These are phyloP conservation scores for Elaphurus davidianus DNA, from an alignment of 2,113 vertebrate species.

Conservation along the genomic window DNA sequence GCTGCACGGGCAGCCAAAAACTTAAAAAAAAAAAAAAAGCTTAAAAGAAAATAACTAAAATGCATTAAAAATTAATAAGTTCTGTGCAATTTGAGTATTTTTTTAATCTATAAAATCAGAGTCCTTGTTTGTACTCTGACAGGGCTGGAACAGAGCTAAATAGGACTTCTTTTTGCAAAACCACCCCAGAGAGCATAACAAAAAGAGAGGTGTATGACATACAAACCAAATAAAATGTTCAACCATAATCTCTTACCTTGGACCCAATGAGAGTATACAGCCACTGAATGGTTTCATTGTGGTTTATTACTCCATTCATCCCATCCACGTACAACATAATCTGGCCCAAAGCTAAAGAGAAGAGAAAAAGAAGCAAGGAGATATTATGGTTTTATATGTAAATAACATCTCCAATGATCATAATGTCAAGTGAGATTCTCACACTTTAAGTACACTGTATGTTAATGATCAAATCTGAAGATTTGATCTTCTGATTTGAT, in stretches of 20 bases:
- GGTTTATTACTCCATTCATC: slow-evolving; percentile 97
- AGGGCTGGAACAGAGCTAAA: not conserved
- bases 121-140: not conserved
- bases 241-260: slow-evolving; percentile 86
- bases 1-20: not conserved
- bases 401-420: not conserved
- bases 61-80: not conserved
- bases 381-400: not conserved
- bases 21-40: not conserved
- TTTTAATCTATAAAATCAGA: not conserved
- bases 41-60: slow-evolving; percentile 1
- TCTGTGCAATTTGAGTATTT: not conserved
- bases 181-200: not conserved
- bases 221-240: not conserved
- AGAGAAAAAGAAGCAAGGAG: slow-evolving; percentile 50
- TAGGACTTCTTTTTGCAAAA: not conserved
- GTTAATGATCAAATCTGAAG: not conserved
- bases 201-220: not conserved
- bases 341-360: slow-evolving; percentile 92
- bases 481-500: not conserved
- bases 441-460: not conserved
- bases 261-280: slow-evolving; percentile 95
- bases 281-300: slow-evolving; percentile 97
- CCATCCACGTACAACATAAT: slow-evolving; percentile 99
- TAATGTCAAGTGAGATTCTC: not conserved